Evolutionary conservation across 2,888 invertebrate species (phyloP), one percentile per base, ranked within the genome.

Genomic region (Sarcophaga subvicina): DNA sequence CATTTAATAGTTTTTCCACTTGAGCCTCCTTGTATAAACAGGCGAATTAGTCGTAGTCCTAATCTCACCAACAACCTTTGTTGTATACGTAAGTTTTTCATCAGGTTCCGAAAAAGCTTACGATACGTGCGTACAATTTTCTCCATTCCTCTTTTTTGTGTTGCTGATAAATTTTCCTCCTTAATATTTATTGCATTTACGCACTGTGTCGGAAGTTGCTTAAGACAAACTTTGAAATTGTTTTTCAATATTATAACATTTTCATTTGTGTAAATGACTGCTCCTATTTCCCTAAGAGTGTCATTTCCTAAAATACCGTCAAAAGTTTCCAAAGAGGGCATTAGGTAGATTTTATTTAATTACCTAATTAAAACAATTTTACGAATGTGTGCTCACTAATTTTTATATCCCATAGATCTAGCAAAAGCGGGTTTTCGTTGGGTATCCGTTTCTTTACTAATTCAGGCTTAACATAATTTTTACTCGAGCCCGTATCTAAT

Each of bases 301-400:
- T 87, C 84, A 22, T 84, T 70, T 3, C 79, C 81, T 25, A 84
- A 63, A 49, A 83, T 86, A 17, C 77, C 86, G 20, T 81, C 64
- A 76, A 83, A 86, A 5, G 81, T 75, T 73, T 63, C 47, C 64
- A 83, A 59, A 11, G 80, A 49, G 11, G 83, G 83, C 17, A 80
- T 59, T 45, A 80, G 45, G 27, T 80, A 87, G 27, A 82, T 84
- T 82, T 75, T 20, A 72, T 72, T 49, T 76, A 17, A 8, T 82
- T 71, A 47, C 80, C 66, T 20, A 80, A 63, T 8, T 75, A 75
- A 64, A 84, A 84, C 4, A 84, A 64, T 27, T 84, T 84, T 49
- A 49, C 80, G 17, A 25, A 76, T 14, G 80, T 80, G 22, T 78
- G 67, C 59, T 83, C 73, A 14, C 3, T 72, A 59, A 83, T 83